Evolutionary conservation across 2,797 vertebrate species (phyloP), one percentile per base, ranked within the genome.

Genomic region (Morus bassanus): DNA sequence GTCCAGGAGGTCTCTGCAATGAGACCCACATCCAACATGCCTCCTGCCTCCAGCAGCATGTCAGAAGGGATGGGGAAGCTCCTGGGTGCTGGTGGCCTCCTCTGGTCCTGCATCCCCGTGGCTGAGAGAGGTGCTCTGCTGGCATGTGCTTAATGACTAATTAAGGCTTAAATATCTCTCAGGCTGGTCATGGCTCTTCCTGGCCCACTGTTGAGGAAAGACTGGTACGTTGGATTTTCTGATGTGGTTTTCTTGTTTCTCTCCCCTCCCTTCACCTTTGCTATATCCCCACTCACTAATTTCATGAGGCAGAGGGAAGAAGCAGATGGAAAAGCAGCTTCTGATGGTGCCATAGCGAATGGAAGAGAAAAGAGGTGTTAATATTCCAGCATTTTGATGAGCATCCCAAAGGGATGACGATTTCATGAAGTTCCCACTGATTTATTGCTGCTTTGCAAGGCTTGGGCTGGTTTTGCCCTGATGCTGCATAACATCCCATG

Each of bases 1-100:
- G 3, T 5, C 24, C 68, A 30, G 64, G 33, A 46, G 54, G 22
- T 9, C 8, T 70, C 18, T 11, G 7, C 30, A 22, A 2, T 1
- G 10, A n/a, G 24, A 54, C 7, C 13, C 10, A 3, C 0, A 0
- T 72, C 27, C 9, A 5, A 0, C 0, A 1, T 18, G 41, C 3
- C 8, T 77, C 8, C 48, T 72, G 35, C 28, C 39, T 63, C 46
- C 39, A 37, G 14, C n/a, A n/a, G 7, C 2, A 12, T 19, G 18
- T 48, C 30, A 50, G 65, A 59, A 83, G 57, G 76, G 53, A 18
- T 41, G 39, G 39, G 25, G 53, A 76, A 53, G 17, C 19, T 69
- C n/a, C 23, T 1, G 3, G 8, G 9, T 5, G 18, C 16, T 35
- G 4, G 7, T 46, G 9, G 3, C 9, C 14, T 60, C 13, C 33